Conservation (phyloP, 2,797 vertebrate species). For the Lagodon rhomboides region DNA sequence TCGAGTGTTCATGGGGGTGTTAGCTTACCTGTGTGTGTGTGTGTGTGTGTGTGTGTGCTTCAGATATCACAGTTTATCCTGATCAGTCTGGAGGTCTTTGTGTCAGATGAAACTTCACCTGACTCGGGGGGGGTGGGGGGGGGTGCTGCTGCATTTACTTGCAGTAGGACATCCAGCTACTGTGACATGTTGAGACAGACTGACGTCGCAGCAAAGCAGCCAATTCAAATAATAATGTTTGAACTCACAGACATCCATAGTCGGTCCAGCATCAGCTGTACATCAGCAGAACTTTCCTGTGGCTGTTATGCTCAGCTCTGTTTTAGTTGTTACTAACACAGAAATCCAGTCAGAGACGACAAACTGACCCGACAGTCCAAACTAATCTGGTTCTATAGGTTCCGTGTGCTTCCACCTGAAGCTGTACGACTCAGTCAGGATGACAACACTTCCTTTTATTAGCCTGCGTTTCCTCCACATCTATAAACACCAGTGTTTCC, state of each 20-base stretch:
- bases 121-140: background rate
- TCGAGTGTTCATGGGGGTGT: constrained; percentile 27
- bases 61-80: constrained; percentile 33
- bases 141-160: background rate
- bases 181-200: too few relatives aligned
- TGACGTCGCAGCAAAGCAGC: too few relatives aligned
- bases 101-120: constrained; percentile 29
- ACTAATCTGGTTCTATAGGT: background rate
- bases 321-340: too few relatives aligned
- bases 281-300: too few relatives aligned
- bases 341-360: too few relatives aligned
- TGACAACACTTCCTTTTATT: constrained; percentile 27
- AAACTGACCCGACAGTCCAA: background rate
- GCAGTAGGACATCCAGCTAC: background rate
- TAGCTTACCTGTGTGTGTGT: constrained; percentile 36
- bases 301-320: too few relatives aligned
- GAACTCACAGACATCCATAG: too few relatives aligned
- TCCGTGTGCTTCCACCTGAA: background rate
- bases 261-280: too few relatives aligned
- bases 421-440: background rate
- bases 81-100: constrained; percentile 21
- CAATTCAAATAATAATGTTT: too few relatives aligned
- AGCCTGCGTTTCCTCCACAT: constrained; percentile 24
- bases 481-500: constrained; percentile 42
- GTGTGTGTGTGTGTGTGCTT: constrained; percentile 23